phyloP scores from a whole-genome alignment of 2,113 vertebrate genomes.

The Heterochromis multidens region DNA sequence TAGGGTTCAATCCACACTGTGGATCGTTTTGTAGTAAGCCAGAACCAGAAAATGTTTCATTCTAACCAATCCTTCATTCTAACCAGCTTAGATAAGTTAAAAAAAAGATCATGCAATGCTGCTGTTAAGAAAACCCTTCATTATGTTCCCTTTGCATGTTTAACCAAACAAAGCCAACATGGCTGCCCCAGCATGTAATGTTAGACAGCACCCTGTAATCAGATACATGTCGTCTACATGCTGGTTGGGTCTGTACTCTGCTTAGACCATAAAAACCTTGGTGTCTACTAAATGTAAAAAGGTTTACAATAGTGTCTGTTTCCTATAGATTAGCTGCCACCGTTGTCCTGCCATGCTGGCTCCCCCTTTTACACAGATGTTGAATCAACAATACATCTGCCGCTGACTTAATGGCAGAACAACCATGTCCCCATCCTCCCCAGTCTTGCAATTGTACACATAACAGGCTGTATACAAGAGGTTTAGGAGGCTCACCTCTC shows the following conservation, averaged over 20 bases:
- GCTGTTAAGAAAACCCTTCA: neutral
- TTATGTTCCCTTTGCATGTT: no score
- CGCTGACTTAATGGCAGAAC: neutral
- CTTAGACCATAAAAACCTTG: neutral
- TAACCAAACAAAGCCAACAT: no score
- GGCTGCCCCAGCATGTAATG: neutral
- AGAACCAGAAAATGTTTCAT: no score
- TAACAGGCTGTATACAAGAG: neutral
- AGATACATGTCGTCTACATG: neutral
- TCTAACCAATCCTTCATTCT: no score
- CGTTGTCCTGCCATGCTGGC: neutral
- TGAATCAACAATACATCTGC: neutral
- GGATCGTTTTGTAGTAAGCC: no score
- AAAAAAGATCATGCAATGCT: no score
- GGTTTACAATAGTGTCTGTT: neutral
- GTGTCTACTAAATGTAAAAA: neutral
- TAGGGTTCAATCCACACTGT: no score
- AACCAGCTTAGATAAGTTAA: no score
- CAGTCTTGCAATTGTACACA: rapidly evolving
- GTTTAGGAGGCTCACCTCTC: constrained; percentile 80
- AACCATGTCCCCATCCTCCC: neutral
- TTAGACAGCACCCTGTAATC: neutral
- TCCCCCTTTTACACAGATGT: neutral
- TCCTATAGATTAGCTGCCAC: neutral
- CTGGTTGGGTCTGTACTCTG: neutral